Evolutionary conservation across 2,888 invertebrate species (phyloP), one percentile per base, ranked within the genome.

Genomic region (Eupeodes latifasciatus): DNA sequence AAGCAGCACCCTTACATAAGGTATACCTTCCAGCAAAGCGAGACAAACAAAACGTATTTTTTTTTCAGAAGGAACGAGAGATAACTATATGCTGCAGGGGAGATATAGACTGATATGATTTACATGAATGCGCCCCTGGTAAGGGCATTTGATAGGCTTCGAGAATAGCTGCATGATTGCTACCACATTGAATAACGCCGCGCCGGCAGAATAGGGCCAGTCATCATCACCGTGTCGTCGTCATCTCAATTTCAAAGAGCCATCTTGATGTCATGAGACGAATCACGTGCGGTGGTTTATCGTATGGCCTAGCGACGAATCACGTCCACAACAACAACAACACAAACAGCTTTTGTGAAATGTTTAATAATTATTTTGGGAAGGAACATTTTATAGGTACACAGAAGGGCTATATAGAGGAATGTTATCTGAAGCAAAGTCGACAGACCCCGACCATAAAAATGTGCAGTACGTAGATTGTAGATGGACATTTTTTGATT

Each of bases 211-310:
- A 19, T 47, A 72, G 19, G 55, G 55, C 55, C 76, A 53, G 76
- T 53, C 66, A 62, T 40, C 71, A 66, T 12, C 59, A 34, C 69
- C 69, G 55, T 53, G 59, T 12, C 59, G n/a, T 55, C 69, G 55
- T 59, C 64, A 74, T 75, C 69, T 67, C 47, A 64, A 57, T 76
- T 80, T 64, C 64, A 64, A 77, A 76, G 81, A 85, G 71, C 75
- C 79, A 78, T 69, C 79, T 82, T 78, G 67, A 67, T 67, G 67
- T 34, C 72, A 59, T 67, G 80, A 83, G 61, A 76, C 74, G 61
- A 81, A 81, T 67, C 87, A 87, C 84, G 87, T 87, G 87, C 86
- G 72, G 69, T 27, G 72, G 69, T 27, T 1, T 62, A 44, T 71
- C 16, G 53, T n/a, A 49, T 51, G 51, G 51, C 53, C 69, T 55